A percentile compares a stretch with the other conserved stretches of the same genome.
These are phyloP conservation scores for Tinea trinotella DNA, from an alignment of 2,888 invertebrate genomes.

Conservation along the genomic window DNA sequence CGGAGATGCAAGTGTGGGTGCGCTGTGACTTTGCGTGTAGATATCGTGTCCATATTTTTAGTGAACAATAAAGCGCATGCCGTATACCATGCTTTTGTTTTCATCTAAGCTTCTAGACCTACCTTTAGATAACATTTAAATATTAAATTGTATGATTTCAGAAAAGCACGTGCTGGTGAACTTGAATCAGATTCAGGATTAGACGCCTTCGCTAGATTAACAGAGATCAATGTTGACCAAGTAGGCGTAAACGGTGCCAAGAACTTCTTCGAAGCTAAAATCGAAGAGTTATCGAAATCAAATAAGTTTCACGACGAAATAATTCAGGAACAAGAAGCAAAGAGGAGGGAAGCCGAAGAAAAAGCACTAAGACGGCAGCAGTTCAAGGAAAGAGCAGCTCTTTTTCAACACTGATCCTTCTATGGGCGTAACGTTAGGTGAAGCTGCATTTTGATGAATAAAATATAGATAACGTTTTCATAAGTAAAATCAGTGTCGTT, in stretches of 20 bases:
- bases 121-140: too few relatives aligned
- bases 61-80: too few relatives aligned
- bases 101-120: not conserved
- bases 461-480: too few relatives aligned
- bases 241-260: conserved; percentile 96
- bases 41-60: too few relatives aligned
- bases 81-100: too few relatives aligned
- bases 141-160: conserved; percentile 33
- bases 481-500: too few relatives aligned
- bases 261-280: conserved; percentile 97
- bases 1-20: too few relatives aligned
- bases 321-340: conserved; percentile 91
- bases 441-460: too few relatives aligned
- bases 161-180: conserved; percentile 94
- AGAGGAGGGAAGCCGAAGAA: conserved; percentile 87
- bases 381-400: conserved; percentile 90
- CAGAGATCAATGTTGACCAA: conserved; percentile 94
- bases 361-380: conserved; percentile 83
- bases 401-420: conserved; percentile 72
- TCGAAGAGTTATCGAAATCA: conserved; percentile 84
- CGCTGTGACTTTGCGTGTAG: too few relatives aligned
- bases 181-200: conserved; percentile 89
- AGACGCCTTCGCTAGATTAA: conserved; percentile 86
- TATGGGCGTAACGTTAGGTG: too few relatives aligned
- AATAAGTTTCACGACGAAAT: conserved; percentile 96